phyloP scores from a whole-genome alignment of 2,797 vertebrate genomes.

The Bryconaethiops microstoma region DNA sequence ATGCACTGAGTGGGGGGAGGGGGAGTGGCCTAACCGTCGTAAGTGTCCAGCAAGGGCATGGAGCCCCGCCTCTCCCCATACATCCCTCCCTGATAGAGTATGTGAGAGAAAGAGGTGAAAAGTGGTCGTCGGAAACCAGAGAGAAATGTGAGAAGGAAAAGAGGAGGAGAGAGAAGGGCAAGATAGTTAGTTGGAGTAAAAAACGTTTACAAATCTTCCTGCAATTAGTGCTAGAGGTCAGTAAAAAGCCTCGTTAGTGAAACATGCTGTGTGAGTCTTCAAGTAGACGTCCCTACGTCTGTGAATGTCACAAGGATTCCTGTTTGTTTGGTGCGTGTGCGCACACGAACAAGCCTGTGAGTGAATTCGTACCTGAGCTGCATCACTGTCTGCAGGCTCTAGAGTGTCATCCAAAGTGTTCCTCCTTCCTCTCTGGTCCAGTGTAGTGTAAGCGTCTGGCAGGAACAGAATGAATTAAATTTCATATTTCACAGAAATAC shows the following conservation, averaged over 20 bases:
- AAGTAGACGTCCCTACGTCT: constrained; percentile 68
- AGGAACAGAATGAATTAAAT: too few species aligned
- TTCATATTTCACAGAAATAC: background rate
- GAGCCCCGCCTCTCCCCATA: constrained; percentile 80
- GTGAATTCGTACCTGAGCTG: constrained; percentile 78
- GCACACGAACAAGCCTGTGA: constrained; percentile 26
- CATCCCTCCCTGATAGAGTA: constrained; percentile 77
- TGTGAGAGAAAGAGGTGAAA: constrained; percentile 60
- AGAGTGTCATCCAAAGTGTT: constrained; percentile 90
- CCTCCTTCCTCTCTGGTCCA: constrained; percentile 89
- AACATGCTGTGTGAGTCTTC: constrained; percentile 62
- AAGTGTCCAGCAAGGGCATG: constrained; percentile 81
- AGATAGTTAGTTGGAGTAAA: constrained; percentile 56
- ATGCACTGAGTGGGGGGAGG: constrained; percentile 78
- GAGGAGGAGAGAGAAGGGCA: constrained; percentile 50
- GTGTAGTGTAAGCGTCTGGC: constrained; percentile 85
- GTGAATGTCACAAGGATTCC: constrained; percentile 71
- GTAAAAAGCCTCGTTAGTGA: constrained; percentile 12
- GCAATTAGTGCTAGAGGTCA: constrained; percentile 27
- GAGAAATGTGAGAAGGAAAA: constrained; percentile 13
- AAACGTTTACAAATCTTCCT: background rate
- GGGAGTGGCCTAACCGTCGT: constrained; percentile 82
- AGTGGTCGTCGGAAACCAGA: constrained; percentile 38
- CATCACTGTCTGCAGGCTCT: constrained; percentile 85
- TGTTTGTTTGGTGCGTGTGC: constrained; percentile 33